Conservation (phyloP, 2,888 invertebrate genomes). For the Tetranychus piercei region DNA sequence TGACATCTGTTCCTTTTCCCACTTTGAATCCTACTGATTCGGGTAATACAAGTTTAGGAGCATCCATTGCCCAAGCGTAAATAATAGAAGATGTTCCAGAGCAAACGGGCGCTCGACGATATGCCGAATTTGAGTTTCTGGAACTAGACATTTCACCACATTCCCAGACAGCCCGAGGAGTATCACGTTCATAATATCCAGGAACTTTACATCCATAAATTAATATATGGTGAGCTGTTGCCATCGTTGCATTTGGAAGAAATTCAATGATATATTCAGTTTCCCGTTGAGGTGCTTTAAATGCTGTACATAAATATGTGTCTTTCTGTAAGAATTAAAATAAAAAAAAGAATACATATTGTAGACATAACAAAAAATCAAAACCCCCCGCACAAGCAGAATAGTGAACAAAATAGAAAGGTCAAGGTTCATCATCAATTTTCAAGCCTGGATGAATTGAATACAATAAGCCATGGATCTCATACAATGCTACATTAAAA, state of each 20-base stretch:
- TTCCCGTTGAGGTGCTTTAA: slow-evolving; percentile 53
- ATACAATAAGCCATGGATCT: too few species aligned
- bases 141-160: slow-evolving; percentile 68
- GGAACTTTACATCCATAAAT: slow-evolving; percentile 71
- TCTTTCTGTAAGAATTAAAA: slow-evolving; percentile 52
- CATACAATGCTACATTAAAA: too few species aligned
- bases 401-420: neutral
- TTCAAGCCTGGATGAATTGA: too few species aligned
- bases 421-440: too few species aligned
- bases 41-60: slow-evolving; percentile 59
- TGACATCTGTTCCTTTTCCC: slow-evolving; percentile 66
- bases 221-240: slow-evolving; percentile 79
- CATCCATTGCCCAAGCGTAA: slow-evolving; percentile 87
- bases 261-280: slow-evolving; percentile 76
- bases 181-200: slow-evolving; percentile 50
- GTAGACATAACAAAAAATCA: neutral
- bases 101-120: slow-evolving; percentile 22
- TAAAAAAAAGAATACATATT: slow-evolving; percentile 26
- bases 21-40: slow-evolving; percentile 74
- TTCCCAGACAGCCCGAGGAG: slow-evolving; percentile 41
- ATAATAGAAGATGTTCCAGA: slow-evolving; percentile 45
- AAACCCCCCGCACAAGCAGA: neutral
- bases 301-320: slow-evolving; percentile 72
- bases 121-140: slow-evolving; percentile 33
- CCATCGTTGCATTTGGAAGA: slow-evolving; percentile 72